These are phyloP conservation scores for Habroteleia sp. DNA, from an alignment of 2,888 invertebrate genomes.

Conservation along the genomic window DNA sequence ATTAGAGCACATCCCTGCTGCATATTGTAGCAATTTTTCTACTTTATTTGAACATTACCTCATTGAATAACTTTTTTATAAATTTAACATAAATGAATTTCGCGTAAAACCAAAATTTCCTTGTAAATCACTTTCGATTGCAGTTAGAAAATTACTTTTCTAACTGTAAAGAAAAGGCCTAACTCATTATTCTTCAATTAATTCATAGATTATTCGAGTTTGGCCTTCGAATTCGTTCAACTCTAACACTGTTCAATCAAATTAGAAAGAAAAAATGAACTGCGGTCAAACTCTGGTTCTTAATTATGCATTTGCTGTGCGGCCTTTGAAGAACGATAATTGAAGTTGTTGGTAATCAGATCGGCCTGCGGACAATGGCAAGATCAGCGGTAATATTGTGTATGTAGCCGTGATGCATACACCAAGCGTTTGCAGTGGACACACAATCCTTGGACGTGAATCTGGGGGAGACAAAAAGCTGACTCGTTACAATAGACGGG, in stretches of 20 bases:
- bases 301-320: conserved; percentile 33
- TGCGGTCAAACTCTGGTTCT: conserved; percentile 15
- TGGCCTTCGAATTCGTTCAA: background rate
- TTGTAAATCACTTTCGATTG: no score
- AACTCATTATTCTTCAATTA: conserved; percentile 1
- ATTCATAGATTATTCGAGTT: background rate
- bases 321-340: conserved; percentile 29
- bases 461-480: conserved; percentile 36
- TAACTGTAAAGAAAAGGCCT: no score
- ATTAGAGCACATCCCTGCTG: no score
- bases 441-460: conserved; percentile 5
- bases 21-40: no score
- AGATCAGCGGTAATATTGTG: conserved; percentile 35
- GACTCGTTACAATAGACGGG: conserved; percentile 42
- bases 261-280: conserved; percentile 15
- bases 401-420: conserved; percentile 32
- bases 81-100: no score
- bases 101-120: no score
- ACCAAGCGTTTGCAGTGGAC: conserved; percentile 31
- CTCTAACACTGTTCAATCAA: conserved; percentile 9
- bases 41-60: no score
- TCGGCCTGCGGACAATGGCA: conserved; percentile 37
- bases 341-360: conserved; percentile 40
- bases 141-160: no score
- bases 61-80: no score